Evolutionary conservation across 2,888 invertebrate genomes (phyloP).

Genomic region (Agrotis segetum): DNA sequence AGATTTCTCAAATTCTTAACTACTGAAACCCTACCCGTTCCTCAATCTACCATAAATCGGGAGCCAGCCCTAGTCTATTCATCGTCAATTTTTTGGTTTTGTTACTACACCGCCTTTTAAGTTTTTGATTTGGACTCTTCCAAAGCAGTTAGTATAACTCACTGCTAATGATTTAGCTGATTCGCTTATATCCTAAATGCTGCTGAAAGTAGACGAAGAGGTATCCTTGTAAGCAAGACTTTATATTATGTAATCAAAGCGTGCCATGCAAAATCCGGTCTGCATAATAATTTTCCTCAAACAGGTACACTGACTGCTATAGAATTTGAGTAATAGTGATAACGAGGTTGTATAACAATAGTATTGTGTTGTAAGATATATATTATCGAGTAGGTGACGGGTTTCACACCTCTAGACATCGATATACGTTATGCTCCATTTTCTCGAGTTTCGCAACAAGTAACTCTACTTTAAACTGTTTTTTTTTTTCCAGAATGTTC

Average conservation of each 20-base stretch:
- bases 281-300: conserved; percentile 26
- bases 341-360: conserved; percentile 13
- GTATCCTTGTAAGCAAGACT: neutral
- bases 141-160: neutral
- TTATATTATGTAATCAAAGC: neutral
- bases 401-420: conserved; percentile 21
- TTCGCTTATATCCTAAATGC: neutral
- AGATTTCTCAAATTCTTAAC: too few relatives aligned
- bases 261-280: neutral
- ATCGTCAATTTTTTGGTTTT: too few relatives aligned
- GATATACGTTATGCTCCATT: neutral
- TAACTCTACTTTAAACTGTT: neutral
- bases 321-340: conserved; percentile 22
- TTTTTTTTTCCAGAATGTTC: too few relatives aligned
- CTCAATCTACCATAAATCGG: too few relatives aligned
- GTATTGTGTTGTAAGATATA: conserved; percentile 2
- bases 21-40: too few relatives aligned
- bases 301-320: conserved; percentile 12
- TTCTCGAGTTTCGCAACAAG: conserved; percentile 4
- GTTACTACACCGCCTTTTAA: too few relatives aligned
- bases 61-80: too few relatives aligned
- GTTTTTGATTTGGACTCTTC: neutral
- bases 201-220: neutral
- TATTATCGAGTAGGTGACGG: conserved; percentile 13
- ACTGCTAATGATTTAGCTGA: neutral